phyloP scores from a whole-genome alignment of 1,140 invertebrate genomes.

The Orussus abietinus region DNA sequence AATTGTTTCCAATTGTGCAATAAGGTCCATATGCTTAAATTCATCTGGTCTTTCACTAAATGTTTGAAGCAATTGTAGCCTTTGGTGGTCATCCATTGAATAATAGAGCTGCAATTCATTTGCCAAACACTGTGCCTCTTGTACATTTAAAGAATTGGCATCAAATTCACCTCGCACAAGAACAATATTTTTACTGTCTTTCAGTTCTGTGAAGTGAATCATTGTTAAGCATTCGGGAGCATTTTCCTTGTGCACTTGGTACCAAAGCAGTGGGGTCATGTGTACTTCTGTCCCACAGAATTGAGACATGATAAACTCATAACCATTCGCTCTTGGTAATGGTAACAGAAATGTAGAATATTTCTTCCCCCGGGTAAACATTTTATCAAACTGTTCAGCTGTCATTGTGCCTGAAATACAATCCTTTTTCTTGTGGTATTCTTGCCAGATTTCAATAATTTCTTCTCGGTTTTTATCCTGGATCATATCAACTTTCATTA shows the following conservation, averaged over 20 bases:
- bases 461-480: conserved; percentile 69
- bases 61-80: conserved; percentile 63
- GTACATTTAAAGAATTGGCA: conserved; percentile 68
- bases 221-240: conserved; percentile 84
- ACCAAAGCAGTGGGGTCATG: conserved; percentile 83
- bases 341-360: conserved; percentile 77
- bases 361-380: conserved; percentile 57
- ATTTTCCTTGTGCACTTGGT: conserved; percentile 87
- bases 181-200: conserved; percentile 72
- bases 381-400: conserved; percentile 56
- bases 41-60: conserved; percentile 71
- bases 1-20: conserved; percentile 75
- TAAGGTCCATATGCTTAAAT: conserved; percentile 81
- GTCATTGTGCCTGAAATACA: conserved; percentile 68
- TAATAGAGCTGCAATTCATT: conserved; percentile 87
- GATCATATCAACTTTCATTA: conserved; percentile 79
- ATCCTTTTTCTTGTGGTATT: conserved; percentile 77
- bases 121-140: conserved; percentile 80
- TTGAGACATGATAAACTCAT: conserved; percentile 84
- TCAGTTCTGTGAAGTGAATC: conserved; percentile 77
- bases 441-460: conserved; percentile 73
- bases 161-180: conserved; percentile 88
- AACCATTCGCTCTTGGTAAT: conserved; percentile 76
- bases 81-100: conserved; percentile 60
- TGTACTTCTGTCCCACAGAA: conserved; percentile 72